Evolutionary conservation across 2,888 invertebrate species (phyloP), one percentile per base, ranked within the genome.

Genomic region (Trilocha varians): DNA sequence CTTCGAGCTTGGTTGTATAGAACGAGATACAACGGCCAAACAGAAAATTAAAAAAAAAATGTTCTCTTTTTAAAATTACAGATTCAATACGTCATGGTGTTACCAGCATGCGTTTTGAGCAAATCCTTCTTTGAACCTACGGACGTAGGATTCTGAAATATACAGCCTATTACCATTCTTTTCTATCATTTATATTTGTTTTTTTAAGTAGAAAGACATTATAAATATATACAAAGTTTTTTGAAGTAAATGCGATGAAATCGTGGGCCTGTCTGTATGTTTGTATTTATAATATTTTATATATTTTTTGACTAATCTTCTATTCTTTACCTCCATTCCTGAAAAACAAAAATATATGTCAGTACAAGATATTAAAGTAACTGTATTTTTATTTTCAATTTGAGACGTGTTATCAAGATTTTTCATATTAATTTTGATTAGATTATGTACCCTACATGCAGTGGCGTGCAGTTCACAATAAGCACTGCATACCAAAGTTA

Each of bases 91-190:
- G 46, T 46, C 45, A 45, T 39, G 45, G 45, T 50, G 50, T 49
- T 52, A 45, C 54, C 57, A 56, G 48, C 48, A 40, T 45, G 37
- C 43, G 43, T 43, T 39, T 57, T 60, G 60, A 60, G 60, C 60
- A 60, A 60, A 49, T 50, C 42, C 52, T 50, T 9, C 15, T 13
- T 47, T 15, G 46, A 53, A 39, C 51, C 5, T 9, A 13, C 2
- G 3, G 25, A 9, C 2, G 2, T 2, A 5, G 25, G 25, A 4
- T 5, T 3, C 11, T 5, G 25, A 25, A 4, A 25, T 11, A 11
- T 25, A 25, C 25, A 25, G 11, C 25, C 25, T 25, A 9, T 6
- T 25, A 25, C 25, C 3, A 25, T 25, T 2, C 6, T 25, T 25
- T 25, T 25, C 25, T 3, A 25, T 5, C 6, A 25, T 25, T 25